Conservation (phyloP, 30 jellyfish, hydroid and myxozoan species). For the Rhopilema esculentum region DNA sequence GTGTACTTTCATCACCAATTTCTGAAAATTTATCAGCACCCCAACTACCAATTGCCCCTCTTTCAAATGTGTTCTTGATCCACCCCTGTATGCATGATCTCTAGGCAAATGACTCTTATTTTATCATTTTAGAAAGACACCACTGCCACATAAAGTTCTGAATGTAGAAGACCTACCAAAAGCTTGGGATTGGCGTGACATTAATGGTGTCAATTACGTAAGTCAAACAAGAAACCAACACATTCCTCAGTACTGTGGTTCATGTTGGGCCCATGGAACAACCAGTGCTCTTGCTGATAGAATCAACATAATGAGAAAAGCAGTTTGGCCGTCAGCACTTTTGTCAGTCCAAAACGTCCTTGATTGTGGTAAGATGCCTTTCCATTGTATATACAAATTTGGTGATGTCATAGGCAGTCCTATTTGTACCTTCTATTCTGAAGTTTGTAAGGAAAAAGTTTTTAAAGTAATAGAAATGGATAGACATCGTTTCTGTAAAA, state of each 20-base stretch:
- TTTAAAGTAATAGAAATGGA: too few relatives aligned
- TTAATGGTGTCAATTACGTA: constrained; percentile 79
- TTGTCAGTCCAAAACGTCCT: constrained; percentile 93
- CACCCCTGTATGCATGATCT: too few relatives aligned
- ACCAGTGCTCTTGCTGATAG: constrained; percentile 97
- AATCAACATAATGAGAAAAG: constrained; percentile 84
- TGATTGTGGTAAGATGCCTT: constrained; percentile 85
- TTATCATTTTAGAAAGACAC: constrained; percentile 18
- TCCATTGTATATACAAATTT: neutral
- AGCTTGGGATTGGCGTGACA: constrained; percentile 88
- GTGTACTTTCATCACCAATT: too few relatives aligned
- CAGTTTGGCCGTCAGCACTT: constrained; percentile 92
- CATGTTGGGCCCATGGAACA: constrained; percentile 97
- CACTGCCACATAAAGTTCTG: constrained; percentile 77
- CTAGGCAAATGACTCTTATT: neutral
- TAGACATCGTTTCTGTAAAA: too few relatives aligned
- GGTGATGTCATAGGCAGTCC: neutral
- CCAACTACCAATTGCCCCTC: too few relatives aligned
- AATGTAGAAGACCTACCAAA: constrained; percentile 70
- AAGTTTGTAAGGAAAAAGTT: too few relatives aligned
- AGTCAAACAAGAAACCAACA: constrained; percentile 85
- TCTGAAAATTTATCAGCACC: too few relatives aligned
- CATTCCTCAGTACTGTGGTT: constrained; percentile 94
- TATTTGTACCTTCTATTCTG: too few relatives aligned
- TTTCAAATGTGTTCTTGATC: too few relatives aligned